Conservation (phyloP, 92 coral and sea anemone genomes). For the Palythoa heliodiscus region DNA sequence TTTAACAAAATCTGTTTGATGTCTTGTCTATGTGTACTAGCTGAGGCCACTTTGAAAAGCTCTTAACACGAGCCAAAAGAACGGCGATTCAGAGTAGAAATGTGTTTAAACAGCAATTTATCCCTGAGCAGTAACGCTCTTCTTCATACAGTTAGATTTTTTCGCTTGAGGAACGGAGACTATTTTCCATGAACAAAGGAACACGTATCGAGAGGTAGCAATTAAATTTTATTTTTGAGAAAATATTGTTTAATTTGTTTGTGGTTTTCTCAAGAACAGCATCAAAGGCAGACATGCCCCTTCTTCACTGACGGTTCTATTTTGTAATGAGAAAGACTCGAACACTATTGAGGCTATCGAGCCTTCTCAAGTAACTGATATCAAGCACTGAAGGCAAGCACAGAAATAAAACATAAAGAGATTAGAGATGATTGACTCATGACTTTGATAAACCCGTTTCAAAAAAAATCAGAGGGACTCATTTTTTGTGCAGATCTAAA, state of each 20-base stretch:
- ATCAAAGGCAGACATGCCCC: background rate
- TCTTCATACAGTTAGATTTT: too few relatives aligned
- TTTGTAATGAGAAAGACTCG: constrained; percentile 1
- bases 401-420: constrained; percentile 21
- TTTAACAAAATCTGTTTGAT: background rate
- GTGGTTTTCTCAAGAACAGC: constrained; percentile 36
- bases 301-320: background rate
- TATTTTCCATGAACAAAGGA: background rate
- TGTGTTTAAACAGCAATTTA: background rate
- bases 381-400: constrained; percentile 13
- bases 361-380: constrained; percentile 23
- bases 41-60: constrained; percentile 8
- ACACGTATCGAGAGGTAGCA: background rate
- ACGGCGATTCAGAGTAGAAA: background rate
- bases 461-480: background rate
- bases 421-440: constrained; percentile 31
- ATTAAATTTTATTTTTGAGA: constrained; percentile 18
- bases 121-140: background rate
- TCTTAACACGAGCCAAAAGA: background rate
- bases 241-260: constrained; percentile 19
- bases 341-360: constrained; percentile 29
- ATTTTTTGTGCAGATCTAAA: constrained; percentile 1
- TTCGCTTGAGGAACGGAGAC: background rate
- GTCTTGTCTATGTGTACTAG: background rate
- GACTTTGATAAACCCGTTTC: constrained; percentile 15